Percentiles rank a stretch among this genome's conserved stretches.
Evolutionary conservation across 2,113 vertebrate species (phyloP).

Genomic region (Oryzias woworae): DNA sequence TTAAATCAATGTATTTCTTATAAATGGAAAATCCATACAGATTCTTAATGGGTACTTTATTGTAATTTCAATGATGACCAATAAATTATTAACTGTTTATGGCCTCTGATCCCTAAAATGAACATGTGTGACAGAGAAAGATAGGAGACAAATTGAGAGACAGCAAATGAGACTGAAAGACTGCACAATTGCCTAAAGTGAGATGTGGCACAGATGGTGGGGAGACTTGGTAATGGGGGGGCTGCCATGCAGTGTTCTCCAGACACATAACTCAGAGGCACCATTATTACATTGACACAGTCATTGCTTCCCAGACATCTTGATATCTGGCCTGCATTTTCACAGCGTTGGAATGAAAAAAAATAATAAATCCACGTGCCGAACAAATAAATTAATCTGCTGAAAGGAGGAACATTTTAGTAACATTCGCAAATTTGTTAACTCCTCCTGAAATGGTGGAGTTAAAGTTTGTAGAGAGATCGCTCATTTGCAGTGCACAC

Average conservation of each 20-base stretch:
- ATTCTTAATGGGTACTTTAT: constrained; percentile 25
- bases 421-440: constrained; percentile 68
- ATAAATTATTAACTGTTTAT: constrained; percentile 25
- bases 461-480: constrained; percentile 49
- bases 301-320: constrained; percentile 63
- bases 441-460: constrained; percentile 41
- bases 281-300: constrained; percentile 66
- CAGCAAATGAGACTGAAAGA: constrained; percentile 31
- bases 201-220: constrained; percentile 69
- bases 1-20: constrained; percentile 32
- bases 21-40: constrained; percentile 24
- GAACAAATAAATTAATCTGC: constrained; percentile 56
- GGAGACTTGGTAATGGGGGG: constrained; percentile 50
- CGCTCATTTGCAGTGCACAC: too few species aligned
- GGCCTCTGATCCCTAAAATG: constrained; percentile 19
- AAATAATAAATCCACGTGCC: constrained; percentile 44
- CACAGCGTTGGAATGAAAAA: constrained; percentile 31
- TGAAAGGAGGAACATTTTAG: constrained; percentile 38
- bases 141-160: constrained; percentile 31
- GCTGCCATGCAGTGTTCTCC: constrained; percentile 51
- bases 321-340: constrained; percentile 51
- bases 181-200: constrained; percentile 41
- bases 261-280: constrained; percentile 66
- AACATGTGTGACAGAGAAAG: constrained; percentile 16
- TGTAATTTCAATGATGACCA: constrained; percentile 16